Base-by-base conservation (phyloP, 2,888 invertebrate genomes). In the Dynastes maya region DNA sequence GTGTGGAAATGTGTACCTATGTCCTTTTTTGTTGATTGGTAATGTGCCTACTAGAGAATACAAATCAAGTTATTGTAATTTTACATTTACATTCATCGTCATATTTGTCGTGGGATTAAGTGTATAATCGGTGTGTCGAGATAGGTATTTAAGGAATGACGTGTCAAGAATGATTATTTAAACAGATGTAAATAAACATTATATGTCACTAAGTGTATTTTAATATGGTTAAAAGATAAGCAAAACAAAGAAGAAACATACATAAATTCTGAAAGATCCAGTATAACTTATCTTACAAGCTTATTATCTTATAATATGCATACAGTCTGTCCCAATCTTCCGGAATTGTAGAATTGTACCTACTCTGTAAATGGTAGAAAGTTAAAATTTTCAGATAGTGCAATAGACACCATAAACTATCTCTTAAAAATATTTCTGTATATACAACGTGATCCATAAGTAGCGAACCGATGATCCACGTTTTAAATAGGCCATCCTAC, bases 161-260 rank as follows among this genome's bases (percentile, higher is more conserved):
- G 22, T 58, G 55, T 58, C 55, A 58, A 16, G 55, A 22, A 22
- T 22, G 55, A 22, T 22, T 58, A 58, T 58, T 58, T 58, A 58
- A 58, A 58, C 22, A 16, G 16, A 58, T 58, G 55, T 58, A 58
- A 58, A 58, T 58, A 58, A 58, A 58, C 8, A 16, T 27, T 22
- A 8, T 58, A 58, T 58, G 55, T 58, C 55, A 8, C 16, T 58
- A 22, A 6, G 22, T 58, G 55, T 22, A 58, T 58, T 64, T 11
- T 37, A 29, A 22, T 58, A 8, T 16, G 16, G 16, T 58, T 4
- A 58, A 58, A 58, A 58, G 16, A 58, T 27, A 61, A 37, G 40
- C 8, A 22, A 37, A n/a, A n/a, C 32, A n/a, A 32, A 37, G 8
- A 40, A 37, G 40, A 64, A 64, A 2, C 9, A 64, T 37, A n/a